Percentiles rank a stretch among this genome's conserved stretches.
Evolutionary conservation across 30 jellyfish, hydroid and myxozoan species (phyloP).

Genomic region (Aurelia coerulea): DNA sequence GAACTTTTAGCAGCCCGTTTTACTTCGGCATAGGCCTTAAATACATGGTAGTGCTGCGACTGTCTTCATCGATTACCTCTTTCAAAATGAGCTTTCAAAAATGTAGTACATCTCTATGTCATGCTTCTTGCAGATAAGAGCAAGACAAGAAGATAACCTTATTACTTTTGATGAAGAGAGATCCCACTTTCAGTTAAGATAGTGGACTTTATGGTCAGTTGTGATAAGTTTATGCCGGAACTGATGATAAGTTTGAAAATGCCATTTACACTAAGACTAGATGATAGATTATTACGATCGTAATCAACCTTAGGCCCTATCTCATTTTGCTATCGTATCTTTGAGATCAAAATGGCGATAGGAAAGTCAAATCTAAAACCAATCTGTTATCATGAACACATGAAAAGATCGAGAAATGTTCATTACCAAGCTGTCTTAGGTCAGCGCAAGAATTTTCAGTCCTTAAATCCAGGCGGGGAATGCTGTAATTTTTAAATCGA

Average conservation of each 20-base stretch:
- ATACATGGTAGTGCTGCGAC: background rate
- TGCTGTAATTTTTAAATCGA: no score
- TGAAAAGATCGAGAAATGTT: background rate
- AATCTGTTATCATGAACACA: background rate
- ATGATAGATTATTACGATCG: slow-evolving; percentile 42
- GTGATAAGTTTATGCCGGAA: slow-evolving; percentile 62
- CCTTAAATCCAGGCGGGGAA: no score
- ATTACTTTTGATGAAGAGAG: slow-evolving; percentile 8
- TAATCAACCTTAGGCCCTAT: slow-evolving; percentile 44
- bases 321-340: slow-evolving; percentile 30
- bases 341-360: slow-evolving; percentile 37
- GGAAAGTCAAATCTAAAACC: slow-evolving; percentile 1
- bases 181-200: slow-evolving; percentile 51
- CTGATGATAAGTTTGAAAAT: slow-evolving; percentile 30
- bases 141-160: slow-evolving; percentile 38
- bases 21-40: no score
- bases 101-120: slow-evolving; percentile 23
- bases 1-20: no score
- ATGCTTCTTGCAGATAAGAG: slow-evolving; percentile 47
- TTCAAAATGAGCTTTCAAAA: background rate
- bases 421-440: slow-evolving; percentile 5
- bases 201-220: slow-evolving; percentile 62
- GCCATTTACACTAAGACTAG: slow-evolving; percentile 24
- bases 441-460: background rate
- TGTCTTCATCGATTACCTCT: background rate